Conservation (phyloP, 92 coral and sea anemone species). For the Virgularia gustaviana region DNA sequence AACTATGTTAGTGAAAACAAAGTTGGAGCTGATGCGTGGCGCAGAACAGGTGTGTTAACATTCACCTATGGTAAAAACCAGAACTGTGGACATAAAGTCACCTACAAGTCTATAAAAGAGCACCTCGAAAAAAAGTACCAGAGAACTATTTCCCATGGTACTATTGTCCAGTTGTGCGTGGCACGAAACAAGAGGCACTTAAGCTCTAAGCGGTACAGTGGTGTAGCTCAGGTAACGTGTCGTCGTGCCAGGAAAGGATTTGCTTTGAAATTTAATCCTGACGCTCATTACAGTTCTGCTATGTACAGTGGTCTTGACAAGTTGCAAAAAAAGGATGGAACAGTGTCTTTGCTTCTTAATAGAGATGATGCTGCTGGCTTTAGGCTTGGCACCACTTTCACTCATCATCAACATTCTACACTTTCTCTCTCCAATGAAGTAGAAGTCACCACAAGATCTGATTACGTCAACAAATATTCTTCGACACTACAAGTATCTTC, state of each 20-base stretch:
- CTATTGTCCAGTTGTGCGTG: constrained; percentile 29
- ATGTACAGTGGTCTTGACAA: constrained; percentile 54
- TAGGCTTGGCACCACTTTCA: constrained; percentile 15
- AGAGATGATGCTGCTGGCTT: constrained; percentile 34
- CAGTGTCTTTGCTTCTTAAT: constrained; percentile 7
- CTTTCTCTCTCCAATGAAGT: background rate
- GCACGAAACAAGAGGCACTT: constrained; percentile 42
- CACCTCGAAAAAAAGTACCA: constrained; percentile 36
- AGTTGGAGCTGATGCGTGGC: constrained; percentile 31
- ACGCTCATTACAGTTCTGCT: constrained; percentile 59
- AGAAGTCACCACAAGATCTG: constrained; percentile 8
- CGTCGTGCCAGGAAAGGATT: constrained; percentile 57
- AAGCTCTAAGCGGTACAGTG: constrained; percentile 49
- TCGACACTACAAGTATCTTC: constrained; percentile 49
- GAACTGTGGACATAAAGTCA: constrained; percentile 16
- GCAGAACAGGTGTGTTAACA: constrained; percentile 28
- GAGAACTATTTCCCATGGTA: constrained; percentile 40
- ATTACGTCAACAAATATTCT: constrained; percentile 18
- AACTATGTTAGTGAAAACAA: constrained; percentile 8
- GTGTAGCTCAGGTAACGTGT: constrained; percentile 48
- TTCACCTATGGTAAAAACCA: constrained; percentile 11
- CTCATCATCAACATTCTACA: constrained; percentile 4
- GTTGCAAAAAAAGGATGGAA: constrained; percentile 32
- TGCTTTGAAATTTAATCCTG: constrained; percentile 55
- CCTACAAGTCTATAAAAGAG: constrained; percentile 23